Base-by-base conservation (phyloP, 2,113 vertebrate species). In the Mugil cephalus region DNA sequence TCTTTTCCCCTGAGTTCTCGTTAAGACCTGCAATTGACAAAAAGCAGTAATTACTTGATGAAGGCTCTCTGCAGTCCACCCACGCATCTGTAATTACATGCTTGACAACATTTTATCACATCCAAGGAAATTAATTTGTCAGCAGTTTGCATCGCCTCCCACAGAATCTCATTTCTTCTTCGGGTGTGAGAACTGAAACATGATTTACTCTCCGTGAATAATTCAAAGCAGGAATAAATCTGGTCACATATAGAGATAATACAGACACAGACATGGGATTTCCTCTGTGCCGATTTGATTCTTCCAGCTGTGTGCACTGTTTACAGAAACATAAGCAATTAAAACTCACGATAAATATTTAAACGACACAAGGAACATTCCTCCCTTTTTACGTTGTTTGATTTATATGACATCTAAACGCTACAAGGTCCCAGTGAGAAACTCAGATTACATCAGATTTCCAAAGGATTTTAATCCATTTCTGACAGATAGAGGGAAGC, bases 71-170 rank as follows among this genome's bases (percentile, higher is more conserved):
- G 70, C 38, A 39, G 48, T 52, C 48, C 66, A 3, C 76, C 71
- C 71, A 75, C 46, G 13, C 5, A 6, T 14, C 45, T 52, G 39
- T 58, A 70, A 75, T 58, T 71, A 75, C 50, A 52, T 14, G 66
- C 81, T 62, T 52, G n/a, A 42, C 55, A 53, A 71, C 45, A 66
- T 65, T 78, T 59, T 11, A 55, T 70, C 43, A 24, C 61, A 36
- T 30, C 11, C 2, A 36, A 15, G 34, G 12, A 62, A 54, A 65
- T 38, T 18, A 8, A 18, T 66, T 54, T 61, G 61, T 45, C 69
- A 66, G 60, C 65, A 51, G 70, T 43, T 50, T 45, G 54, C 55
- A 10, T 65, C 58, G 1, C 74, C 63, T 43, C 58, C 74, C 59
- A 59, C 63, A 8, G 59, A 50, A 56, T 60, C 46, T 64, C 46